These are phyloP conservation scores for Octonoba sinensis DNA, from an alignment of 2,888 invertebrate genomes.

Conservation along the genomic window DNA sequence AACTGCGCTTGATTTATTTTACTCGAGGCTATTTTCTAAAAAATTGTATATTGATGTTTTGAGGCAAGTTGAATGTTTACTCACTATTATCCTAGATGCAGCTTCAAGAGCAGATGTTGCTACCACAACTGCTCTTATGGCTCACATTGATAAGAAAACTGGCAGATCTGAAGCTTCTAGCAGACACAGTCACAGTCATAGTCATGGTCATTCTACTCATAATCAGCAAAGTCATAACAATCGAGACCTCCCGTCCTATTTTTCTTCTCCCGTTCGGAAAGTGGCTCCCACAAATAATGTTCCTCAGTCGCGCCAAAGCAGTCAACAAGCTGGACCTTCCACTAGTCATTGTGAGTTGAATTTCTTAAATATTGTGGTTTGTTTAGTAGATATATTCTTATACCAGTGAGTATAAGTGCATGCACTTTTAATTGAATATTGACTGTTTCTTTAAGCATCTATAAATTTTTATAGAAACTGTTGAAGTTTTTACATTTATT, in stretches of 20 bases:
- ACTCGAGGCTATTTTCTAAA: background rate
- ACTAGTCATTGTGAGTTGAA: slow-evolving; percentile 62
- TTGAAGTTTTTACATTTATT: too few relatives aligned
- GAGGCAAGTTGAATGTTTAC: background rate
- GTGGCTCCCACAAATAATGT: slow-evolving; percentile 61
- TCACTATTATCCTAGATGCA: slow-evolving; percentile 21
- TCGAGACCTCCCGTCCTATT: slow-evolving; percentile 65
- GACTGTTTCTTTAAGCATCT: background rate
- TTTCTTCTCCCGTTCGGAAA: slow-evolving; percentile 65
- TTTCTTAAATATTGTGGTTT: background rate
- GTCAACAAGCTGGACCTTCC: slow-evolving; percentile 59
- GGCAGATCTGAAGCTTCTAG: slow-evolving; percentile 43
- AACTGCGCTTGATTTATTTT: background rate
- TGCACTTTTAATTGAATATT: background rate
- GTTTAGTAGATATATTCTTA: too few relatives aligned
- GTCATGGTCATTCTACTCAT: slow-evolving; percentile 51
- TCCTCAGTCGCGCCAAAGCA: slow-evolving; percentile 54
- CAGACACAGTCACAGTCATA: slow-evolving; percentile 41
- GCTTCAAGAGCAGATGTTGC: slow-evolving; percentile 63
- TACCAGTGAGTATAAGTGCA: too few relatives aligned
- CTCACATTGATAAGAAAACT: slow-evolving; percentile 64
- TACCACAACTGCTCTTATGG: slow-evolving; percentile 65
- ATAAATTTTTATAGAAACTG: too few relatives aligned
- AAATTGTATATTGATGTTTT: background rate
- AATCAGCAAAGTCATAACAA: slow-evolving; percentile 53